Conservation (phyloP, 2,113 vertebrate genomes). For the Oxyruncus cristatus region DNA sequence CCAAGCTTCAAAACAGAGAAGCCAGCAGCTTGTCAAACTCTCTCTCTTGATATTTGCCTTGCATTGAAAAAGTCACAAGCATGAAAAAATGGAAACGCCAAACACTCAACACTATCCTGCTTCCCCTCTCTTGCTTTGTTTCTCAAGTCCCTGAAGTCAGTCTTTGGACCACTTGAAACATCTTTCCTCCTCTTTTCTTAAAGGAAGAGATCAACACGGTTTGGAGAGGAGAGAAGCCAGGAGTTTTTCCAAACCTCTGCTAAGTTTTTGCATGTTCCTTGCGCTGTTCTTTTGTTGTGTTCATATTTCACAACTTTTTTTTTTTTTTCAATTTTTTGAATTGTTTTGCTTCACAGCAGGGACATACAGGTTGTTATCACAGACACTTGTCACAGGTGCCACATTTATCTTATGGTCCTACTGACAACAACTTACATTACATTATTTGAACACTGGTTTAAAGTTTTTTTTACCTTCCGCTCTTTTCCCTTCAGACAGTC, state of each 20-base stretch:
- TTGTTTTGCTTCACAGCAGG: background rate
- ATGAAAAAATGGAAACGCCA: background rate
- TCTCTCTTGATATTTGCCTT: background rate
- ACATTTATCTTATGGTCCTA: background rate
- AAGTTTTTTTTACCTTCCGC: background rate
- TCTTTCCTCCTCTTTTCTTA: background rate
- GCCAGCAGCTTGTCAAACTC: background rate
- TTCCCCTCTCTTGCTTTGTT: background rate
- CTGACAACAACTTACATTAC: background rate
- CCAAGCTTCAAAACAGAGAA: background rate
- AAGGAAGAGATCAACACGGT: background rate
- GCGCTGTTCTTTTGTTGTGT: accelerated
- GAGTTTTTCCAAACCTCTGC: background rate
- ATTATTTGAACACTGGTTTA: background rate
- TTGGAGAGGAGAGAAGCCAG: background rate
- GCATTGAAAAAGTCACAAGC: background rate
- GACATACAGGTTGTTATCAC: background rate
- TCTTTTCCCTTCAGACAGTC: background rate
- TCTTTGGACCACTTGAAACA: background rate
- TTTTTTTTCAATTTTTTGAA: background rate
- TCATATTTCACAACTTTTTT: background rate
- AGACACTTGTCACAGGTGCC: background rate
- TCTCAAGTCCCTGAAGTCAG: background rate
- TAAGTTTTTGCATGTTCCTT: background rate
- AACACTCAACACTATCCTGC: background rate